Conservation (phyloP, 1,140 invertebrate species). For the Drosophila grimshawi region DNA sequence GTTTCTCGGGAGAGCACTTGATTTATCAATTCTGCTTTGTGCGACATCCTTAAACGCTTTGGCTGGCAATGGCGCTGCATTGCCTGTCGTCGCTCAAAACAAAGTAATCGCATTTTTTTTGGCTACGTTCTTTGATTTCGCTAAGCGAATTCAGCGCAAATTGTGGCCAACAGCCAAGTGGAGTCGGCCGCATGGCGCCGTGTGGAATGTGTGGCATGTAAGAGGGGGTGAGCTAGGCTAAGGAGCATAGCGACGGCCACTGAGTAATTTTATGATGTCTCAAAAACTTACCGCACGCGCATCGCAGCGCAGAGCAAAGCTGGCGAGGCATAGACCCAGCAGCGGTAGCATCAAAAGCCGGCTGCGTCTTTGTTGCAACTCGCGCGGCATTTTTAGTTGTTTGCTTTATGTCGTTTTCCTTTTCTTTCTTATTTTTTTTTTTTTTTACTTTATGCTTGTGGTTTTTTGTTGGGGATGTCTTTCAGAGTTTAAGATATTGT, state of each 20-base stretch:
- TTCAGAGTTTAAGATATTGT: background rate
- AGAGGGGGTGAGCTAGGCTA: background rate
- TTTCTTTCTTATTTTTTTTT: slow-evolving; percentile 1
- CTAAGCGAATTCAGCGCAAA: slow-evolving; percentile 4
- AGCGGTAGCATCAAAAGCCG: slow-evolving; percentile 62
- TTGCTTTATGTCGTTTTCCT: background rate
- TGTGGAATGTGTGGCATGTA: slow-evolving; percentile 21
- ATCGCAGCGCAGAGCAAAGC: slow-evolving; percentile 66
- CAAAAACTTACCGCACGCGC: slow-evolving; percentile 77
- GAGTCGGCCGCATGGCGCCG: background rate
- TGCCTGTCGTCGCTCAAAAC: slow-evolving; percentile 8
- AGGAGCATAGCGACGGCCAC: background rate
- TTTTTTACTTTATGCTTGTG: background rate
- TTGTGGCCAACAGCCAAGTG: slow-evolving; percentile 23
- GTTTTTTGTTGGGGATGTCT: background rate
- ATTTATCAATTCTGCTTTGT: slow-evolving; percentile 39
- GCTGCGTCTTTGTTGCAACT: slow-evolving; percentile 35
- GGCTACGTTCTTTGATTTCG: slow-evolving; percentile 8
- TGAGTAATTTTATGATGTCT: background rate
- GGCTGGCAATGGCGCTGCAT: background rate
- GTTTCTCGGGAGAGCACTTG: slow-evolving; percentile 36
- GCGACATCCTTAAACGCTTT: slow-evolving; percentile 40
- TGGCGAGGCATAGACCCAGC: slow-evolving; percentile 67
- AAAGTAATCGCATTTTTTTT: slow-evolving; percentile 34
- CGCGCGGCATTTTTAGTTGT: slow-evolving; percentile 26